Evolutionary conservation across 2,888 invertebrate species (phyloP).

Genomic region (Sarcophaga subvicina): DNA sequence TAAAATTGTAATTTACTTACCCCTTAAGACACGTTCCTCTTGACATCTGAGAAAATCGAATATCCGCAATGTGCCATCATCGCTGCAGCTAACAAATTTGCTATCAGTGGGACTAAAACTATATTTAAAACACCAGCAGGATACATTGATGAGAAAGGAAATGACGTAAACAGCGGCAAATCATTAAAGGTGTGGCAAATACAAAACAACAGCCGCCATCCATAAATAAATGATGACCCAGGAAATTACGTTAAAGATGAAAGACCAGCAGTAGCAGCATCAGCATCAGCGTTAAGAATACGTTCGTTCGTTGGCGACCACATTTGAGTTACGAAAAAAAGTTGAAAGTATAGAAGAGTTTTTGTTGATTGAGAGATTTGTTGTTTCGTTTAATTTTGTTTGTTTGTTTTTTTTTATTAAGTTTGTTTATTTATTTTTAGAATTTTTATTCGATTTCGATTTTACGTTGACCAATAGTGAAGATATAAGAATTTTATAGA

Average conservation of each 20-base stretch:
- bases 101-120: conserved; percentile 99
- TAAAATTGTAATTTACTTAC: conserved; percentile 80
- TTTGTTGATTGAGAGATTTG: conserved; percentile 50
- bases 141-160: neutral
- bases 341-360: conserved; percentile 70
- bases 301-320: neutral
- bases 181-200: conserved; percentile 69
- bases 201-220: conserved; percentile 71
- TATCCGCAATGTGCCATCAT: conserved; percentile 98
- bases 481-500: conserved; percentile 35
- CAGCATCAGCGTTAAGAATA: neutral
- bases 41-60: conserved; percentile 99
- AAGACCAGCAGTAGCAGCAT: neutral
- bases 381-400: neutral
- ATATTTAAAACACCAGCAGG: conserved; percentile 28
- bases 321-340: conserved; percentile 31
- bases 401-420: conserved; percentile 1
- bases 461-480: conserved; percentile 24
- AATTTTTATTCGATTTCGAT: neutral
- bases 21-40: conserved; percentile 96
- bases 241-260: conserved; percentile 17
- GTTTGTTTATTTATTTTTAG: conserved; percentile 2
- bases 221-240: conserved; percentile 41
- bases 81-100: conserved; percentile 99
- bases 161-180: conserved; percentile 7